These are phyloP conservation scores for Arizona elegans DNA, from an alignment of 2,113 vertebrate genomes.

Conservation along the genomic window DNA sequence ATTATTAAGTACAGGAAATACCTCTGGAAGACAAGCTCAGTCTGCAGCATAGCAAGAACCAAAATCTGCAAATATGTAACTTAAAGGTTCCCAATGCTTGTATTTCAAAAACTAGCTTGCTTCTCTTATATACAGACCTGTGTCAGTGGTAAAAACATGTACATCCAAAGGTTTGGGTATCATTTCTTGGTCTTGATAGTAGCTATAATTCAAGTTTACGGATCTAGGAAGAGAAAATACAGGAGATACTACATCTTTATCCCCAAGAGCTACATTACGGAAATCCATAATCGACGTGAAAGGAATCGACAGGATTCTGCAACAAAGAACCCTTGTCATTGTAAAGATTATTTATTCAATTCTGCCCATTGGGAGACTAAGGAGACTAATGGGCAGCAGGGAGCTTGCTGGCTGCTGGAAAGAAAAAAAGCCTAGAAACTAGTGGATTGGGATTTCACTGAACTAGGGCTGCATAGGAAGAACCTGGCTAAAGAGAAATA, in stretches of 20 bases:
- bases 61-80: neutral
- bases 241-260: constrained; percentile 12
- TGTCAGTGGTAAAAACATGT: constrained; percentile 81
- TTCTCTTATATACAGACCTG: constrained; percentile 68
- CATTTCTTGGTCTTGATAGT: constrained; percentile 63
- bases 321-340: neutral
- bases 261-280: neutral
- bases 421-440: no score
- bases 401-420: no score
- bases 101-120: neutral
- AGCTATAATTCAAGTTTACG: constrained; percentile 83
- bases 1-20: neutral
- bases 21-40: neutral
- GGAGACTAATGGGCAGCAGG: no score
- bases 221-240: constrained; percentile 70
- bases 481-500: no score
- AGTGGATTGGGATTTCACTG: no score
- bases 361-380: no score
- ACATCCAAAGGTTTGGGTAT: constrained; percentile 69
- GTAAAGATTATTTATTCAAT: neutral
- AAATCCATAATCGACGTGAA: neutral
- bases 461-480: no score
- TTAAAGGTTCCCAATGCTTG: neutral
- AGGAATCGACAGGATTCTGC: neutral
- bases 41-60: neutral